phyloP scores from a whole-genome alignment of 2,888 invertebrate genomes.

The Cheilosia soror region DNA sequence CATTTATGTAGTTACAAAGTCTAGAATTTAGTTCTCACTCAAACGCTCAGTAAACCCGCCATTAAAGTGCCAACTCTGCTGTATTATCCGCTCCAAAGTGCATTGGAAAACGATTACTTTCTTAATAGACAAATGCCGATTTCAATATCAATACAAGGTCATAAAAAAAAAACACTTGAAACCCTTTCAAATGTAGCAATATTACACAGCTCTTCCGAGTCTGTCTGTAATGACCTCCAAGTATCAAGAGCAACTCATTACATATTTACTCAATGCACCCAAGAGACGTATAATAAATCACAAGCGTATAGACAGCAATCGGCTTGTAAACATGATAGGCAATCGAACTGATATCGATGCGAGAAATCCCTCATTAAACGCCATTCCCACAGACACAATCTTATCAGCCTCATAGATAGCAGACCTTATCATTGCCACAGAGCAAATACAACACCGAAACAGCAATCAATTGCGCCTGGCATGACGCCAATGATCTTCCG shows the following conservation, averaged over 20 bases:
- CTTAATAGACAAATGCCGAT: no score
- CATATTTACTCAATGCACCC: background rate
- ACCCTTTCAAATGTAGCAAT: background rate
- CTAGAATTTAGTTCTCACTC: no score
- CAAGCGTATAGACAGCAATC: conserved; percentile 3
- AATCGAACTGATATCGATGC: conserved; percentile 42
- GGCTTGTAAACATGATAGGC: conserved; percentile 27
- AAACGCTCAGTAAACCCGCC: no score
- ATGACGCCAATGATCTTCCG: background rate
- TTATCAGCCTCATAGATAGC: conserved; percentile 12
- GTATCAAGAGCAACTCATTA: background rate
- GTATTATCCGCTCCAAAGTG: no score
- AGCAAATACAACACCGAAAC: background rate
- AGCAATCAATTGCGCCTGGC: background rate
- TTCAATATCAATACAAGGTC: no score
- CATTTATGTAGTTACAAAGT: no score
- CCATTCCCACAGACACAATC: background rate
- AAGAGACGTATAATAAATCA: conserved; percentile 26
- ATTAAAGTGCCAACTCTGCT: no score
- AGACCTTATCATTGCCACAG: background rate
- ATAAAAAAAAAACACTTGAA: background rate
- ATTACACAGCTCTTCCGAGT: background rate
- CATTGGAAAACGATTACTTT: no score
- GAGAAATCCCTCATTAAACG: conserved; percentile 2
- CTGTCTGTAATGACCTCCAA: background rate